Percentiles rank a stretch among this genome's conserved stretches.
phyloP scores from a whole-genome alignment of 2,888 invertebrate genomes.

The Escarpia spicata region DNA sequence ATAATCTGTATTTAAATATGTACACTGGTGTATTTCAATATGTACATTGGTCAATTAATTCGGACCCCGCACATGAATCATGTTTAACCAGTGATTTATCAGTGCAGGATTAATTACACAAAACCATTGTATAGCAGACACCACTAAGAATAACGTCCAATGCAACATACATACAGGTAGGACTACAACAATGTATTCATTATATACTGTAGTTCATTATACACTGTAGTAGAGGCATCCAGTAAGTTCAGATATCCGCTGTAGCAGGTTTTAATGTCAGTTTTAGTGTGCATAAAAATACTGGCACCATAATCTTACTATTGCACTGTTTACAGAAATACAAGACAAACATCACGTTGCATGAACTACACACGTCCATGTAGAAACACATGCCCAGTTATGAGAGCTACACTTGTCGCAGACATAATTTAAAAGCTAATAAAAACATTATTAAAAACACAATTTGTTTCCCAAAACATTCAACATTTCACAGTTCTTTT shows the following conservation, averaged over 20 bases:
- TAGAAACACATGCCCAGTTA: neutral
- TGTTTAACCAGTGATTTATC: neutral
- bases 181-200: neutral
- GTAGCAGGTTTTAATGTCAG: neutral
- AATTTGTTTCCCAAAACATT: neutral
- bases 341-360: neutral
- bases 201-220: too few species aligned
- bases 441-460: neutral
- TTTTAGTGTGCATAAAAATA: neutral
- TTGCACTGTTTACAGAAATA: conserved; percentile 6
- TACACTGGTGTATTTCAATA: neutral
- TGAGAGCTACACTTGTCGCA: neutral
- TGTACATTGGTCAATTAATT: conserved; percentile 4
- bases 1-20: neutral
- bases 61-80: neutral
- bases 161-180: neutral
- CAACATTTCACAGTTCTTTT: neutral
- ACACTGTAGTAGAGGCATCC: neutral
- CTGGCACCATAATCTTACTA: neutral
- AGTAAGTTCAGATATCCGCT: neutral
- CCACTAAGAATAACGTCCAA: neutral
- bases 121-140: neutral
- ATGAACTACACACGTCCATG: neutral
- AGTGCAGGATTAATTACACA: neutral
- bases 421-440: neutral